Evolutionary conservation across 2,113 vertebrate species (phyloP).

Genomic region (Empidonax traillii): DNA sequence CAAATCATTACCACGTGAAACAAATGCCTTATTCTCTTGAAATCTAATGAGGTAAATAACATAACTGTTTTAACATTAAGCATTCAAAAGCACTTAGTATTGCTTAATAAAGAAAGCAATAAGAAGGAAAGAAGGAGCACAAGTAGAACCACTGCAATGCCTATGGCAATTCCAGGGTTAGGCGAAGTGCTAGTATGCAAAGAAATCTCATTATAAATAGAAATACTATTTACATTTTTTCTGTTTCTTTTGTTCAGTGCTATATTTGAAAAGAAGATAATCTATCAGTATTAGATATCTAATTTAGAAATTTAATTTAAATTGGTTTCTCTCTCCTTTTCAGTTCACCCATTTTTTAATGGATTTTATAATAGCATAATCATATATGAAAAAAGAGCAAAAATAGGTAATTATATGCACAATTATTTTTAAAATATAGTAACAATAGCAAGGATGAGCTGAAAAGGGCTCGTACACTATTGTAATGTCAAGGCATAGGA

Average conservation of each 20-base stretch:
- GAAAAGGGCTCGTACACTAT: background rate
- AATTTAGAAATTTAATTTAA: slow-evolving; percentile 54
- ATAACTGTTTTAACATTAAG: slow-evolving; percentile 4
- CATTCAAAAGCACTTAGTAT: slow-evolving; percentile 40
- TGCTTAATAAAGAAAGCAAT: slow-evolving; percentile 38
- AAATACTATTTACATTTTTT: slow-evolving; percentile 55
- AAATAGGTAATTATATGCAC: slow-evolving; percentile 31
- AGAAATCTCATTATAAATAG: slow-evolving; percentile 32
- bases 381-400: background rate
- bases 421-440: slow-evolving; percentile 42
- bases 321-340: slow-evolving; percentile 43
- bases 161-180: background rate
- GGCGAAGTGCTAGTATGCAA: background rate
- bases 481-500: background rate
- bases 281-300: slow-evolving; percentile 51
- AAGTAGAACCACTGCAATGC: slow-evolving; percentile 1
- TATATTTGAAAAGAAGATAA: slow-evolving; percentile 5
- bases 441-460: background rate
- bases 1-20: background rate
- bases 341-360: background rate
- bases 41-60: slow-evolving; percentile 34
- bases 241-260: slow-evolving; percentile 21
- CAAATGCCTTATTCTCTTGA: background rate
- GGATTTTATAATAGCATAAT: slow-evolving; percentile 30
- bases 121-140: background rate